phyloP scores from a whole-genome alignment of 2,113 vertebrate genomes.

The Patagioenas fasciata region DNA sequence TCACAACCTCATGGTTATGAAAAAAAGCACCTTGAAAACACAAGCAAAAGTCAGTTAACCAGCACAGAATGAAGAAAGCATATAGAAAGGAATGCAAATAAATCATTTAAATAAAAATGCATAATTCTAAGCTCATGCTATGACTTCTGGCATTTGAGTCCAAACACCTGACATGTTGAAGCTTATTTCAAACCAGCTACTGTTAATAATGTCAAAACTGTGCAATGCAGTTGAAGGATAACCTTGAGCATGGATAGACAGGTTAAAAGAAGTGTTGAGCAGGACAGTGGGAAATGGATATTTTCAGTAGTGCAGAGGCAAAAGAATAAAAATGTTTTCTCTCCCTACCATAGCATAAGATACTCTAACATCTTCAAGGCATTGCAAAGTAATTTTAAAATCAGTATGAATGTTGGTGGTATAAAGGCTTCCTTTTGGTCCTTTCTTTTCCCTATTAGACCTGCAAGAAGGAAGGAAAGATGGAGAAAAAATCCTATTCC shows the following conservation, averaged over 20 bases:
- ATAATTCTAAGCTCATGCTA: neutral
- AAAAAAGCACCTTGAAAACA: neutral
- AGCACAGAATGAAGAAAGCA: neutral
- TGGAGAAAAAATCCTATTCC: neutral
- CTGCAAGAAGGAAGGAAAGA: neutral
- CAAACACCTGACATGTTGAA: neutral
- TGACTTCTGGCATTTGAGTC: neutral
- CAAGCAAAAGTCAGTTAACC: neutral
- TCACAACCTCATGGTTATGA: neutral
- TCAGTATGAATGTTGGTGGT: neutral
- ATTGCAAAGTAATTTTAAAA: neutral
- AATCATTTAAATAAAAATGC: neutral
- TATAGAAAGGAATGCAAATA: neutral
- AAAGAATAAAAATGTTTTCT: neutral
- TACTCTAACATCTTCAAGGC: neutral
- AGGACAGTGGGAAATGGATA: neutral
- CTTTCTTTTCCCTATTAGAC: neutral
- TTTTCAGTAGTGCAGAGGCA: neutral
- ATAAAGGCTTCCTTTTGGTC: neutral
- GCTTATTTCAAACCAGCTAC: neutral
- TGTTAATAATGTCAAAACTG: neutral
- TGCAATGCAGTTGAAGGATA: neutral
- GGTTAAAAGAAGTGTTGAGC: neutral
- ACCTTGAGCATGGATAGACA: neutral
- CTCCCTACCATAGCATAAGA: neutral